Percentiles rank a stretch among this genome's conserved stretches.
Evolutionary conservation across 2,888 invertebrate species (phyloP).

Genomic region (Ochlodes sylvanus): DNA sequence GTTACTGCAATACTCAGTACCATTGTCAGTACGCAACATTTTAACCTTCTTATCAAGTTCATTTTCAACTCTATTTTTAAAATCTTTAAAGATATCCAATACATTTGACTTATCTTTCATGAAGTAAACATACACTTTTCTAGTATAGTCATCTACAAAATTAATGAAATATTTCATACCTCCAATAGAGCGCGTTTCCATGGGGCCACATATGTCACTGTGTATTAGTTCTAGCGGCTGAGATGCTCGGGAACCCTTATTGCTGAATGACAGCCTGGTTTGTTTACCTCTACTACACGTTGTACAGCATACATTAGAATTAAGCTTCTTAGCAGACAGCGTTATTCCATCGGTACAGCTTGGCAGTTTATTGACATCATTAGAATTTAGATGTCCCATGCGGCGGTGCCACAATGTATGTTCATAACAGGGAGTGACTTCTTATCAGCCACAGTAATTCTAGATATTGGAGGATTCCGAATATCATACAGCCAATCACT

Average conservation of each 20-base stretch:
- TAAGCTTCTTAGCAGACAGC: background rate
- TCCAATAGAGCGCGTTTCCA: constrained; percentile 43
- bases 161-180: constrained; percentile 45
- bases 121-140: constrained; percentile 43
- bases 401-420: constrained; percentile 39
- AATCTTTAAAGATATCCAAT: constrained; percentile 38
- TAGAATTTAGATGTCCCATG: constrained; percentile 38
- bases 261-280: constrained; percentile 42
- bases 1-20: constrained; percentile 43
- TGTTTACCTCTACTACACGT: constrained; percentile 45
- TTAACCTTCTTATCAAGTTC: constrained; percentile 40
- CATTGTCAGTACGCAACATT: constrained; percentile 42
- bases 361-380: constrained; percentile 37
- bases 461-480: constrained; percentile 36
- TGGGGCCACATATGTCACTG: constrained; percentile 46
- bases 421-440: constrained; percentile 41
- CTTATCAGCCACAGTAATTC: constrained; percentile 44
- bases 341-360: constrained; percentile 31
- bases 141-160: constrained; percentile 44
- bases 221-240: constrained; percentile 42
- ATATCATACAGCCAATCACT: constrained; percentile 35
- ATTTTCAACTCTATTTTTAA: constrained; percentile 42
- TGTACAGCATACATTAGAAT: constrained; percentile 30
- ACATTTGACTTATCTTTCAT: constrained; percentile 41
- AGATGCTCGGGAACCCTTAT: constrained; percentile 40